Evolutionary conservation across 2,113 vertebrate species (phyloP).

Genomic region (Cichladusa arquata): DNA sequence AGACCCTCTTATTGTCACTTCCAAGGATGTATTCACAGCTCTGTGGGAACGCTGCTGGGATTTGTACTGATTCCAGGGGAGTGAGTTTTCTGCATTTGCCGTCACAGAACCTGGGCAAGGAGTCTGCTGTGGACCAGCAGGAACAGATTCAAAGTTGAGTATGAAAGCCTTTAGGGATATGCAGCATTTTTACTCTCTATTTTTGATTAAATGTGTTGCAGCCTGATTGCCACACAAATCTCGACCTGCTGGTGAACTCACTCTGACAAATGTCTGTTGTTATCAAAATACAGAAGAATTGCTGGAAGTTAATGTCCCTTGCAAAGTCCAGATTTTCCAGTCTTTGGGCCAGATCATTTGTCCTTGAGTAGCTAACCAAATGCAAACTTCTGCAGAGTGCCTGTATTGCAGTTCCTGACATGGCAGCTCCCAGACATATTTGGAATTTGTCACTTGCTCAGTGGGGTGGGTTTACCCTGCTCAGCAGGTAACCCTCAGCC

Average conservation of each 20-base stretch:
- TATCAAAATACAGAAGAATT: neutral
- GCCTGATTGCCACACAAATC: neutral
- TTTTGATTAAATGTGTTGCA: neutral
- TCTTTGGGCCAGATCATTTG: neutral
- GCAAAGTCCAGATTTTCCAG: conserved; percentile 25
- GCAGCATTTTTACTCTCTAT: neutral
- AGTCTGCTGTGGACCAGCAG: neutral
- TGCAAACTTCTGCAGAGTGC: neutral
- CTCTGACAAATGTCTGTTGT: neutral
- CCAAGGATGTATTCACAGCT: neutral
- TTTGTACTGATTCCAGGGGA: neutral
- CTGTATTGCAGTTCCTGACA: neutral
- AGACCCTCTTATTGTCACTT: neutral
- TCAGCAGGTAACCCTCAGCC: neutral
- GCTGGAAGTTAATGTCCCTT: conserved; percentile 22
- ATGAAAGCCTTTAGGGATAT: neutral
- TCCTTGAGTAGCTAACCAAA: neutral
- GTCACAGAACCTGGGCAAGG: neutral
- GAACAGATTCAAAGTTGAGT: neutral
- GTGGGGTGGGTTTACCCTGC: neutral
- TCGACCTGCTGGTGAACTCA: neutral
- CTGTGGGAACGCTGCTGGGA: neutral
- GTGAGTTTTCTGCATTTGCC: neutral
- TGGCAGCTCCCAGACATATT: neutral
- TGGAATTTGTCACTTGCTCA: neutral